A percentile compares a stretch with the other conserved stretches of the same genome.
Conservation (phyloP, 2,113 vertebrate genomes). For the Mustela lutreola region DNA sequence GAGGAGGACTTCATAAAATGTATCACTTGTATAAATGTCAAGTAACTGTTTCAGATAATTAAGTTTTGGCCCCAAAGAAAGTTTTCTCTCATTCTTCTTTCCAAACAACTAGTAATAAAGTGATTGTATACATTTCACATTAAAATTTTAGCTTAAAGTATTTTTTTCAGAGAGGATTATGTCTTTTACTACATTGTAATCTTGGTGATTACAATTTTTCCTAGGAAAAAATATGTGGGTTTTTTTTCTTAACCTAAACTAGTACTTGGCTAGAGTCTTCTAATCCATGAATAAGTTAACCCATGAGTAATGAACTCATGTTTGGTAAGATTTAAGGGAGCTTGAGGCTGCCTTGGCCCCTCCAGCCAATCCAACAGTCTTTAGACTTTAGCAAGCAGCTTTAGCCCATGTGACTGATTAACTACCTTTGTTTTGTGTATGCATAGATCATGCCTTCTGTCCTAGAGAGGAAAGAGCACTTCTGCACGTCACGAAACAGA, state of each 20-base stretch:
- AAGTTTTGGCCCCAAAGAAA: background rate
- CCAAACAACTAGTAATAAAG: background rate
- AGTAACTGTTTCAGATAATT: background rate
- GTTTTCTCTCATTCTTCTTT: background rate
- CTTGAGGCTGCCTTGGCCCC: background rate
- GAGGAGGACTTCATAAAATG: background rate
- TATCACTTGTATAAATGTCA: background rate
- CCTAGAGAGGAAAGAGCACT: background rate
- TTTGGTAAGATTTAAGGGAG: background rate
- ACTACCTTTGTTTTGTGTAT: background rate
- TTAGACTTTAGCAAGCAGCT: background rate
- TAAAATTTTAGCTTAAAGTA: background rate
- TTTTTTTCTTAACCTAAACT: constrained; percentile 17
- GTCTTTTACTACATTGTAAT: background rate
- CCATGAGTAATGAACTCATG: background rate
- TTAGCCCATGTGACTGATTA: background rate
- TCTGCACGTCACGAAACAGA: background rate
- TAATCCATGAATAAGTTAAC: background rate
- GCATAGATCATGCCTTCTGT: background rate
- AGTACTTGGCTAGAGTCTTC: background rate
- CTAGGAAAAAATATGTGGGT: background rate
- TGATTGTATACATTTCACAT: background rate
- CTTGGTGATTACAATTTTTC: background rate
- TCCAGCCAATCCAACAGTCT: background rate
- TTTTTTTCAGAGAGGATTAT: background rate